These are phyloP conservation scores for Drosophila parthenogenetica DNA, from an alignment of 2,888 invertebrate species.

Conservation along the genomic window DNA sequence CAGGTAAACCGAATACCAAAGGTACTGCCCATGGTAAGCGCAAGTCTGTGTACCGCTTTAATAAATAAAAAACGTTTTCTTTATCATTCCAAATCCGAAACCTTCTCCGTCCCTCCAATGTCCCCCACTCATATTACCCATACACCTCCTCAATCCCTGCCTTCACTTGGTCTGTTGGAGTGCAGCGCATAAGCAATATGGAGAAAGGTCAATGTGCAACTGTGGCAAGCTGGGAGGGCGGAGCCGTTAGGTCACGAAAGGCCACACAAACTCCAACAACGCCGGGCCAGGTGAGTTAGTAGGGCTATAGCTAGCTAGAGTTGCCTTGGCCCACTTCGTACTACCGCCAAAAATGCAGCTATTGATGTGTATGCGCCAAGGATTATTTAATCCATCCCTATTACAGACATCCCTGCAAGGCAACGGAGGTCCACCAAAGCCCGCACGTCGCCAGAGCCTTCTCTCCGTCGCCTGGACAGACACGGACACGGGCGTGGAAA, in stretches of 20 bases:
- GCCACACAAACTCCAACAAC: conserved; percentile 85
- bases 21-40: conserved; percentile 84
- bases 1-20: conserved; percentile 86
- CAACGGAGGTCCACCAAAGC: conserved; percentile 85
- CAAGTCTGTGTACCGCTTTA: conserved; percentile 40
- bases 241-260: conserved; percentile 88
- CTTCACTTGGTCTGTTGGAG: not conserved
- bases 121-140: not conserved
- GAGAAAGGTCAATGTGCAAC: conserved; percentile 89
- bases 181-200: conserved; percentile 87
- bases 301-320: not conserved
- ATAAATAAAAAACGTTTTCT: conserved; percentile 53
- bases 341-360: conserved; percentile 5
- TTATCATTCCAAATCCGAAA: conserved; percentile 34
- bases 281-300: conserved; percentile 83
- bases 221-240: conserved; percentile 89
- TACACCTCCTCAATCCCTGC: not conserved
- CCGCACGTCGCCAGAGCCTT: conserved; percentile 84
- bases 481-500: conserved; percentile 89
- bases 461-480: conserved; percentile 88
- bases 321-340: conserved; percentile 40
- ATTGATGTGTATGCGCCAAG: conserved; percentile 27
- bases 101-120: not conserved
- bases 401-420: conserved; percentile 84
- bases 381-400: not conserved